A percentile compares a stretch with the other conserved stretches of the same genome.
Evolutionary conservation across 2,113 vertebrate species (phyloP).

Genomic region (Strix aluco): DNA sequence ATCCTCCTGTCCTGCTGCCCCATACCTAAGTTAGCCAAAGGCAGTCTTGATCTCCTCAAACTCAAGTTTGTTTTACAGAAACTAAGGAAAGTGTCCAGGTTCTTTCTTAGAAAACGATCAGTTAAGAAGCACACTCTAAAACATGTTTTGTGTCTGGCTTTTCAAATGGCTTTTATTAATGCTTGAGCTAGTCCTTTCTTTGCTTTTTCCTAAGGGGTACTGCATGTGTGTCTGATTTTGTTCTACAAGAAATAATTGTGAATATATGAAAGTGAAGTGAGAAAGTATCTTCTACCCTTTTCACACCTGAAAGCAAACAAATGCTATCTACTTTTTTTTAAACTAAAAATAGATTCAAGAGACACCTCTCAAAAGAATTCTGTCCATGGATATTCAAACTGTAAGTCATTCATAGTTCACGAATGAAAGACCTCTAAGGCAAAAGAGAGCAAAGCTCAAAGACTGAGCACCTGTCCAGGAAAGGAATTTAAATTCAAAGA

Average conservation of each 20-base stretch:
- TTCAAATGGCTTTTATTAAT: constrained; percentile 34
- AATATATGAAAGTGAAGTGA: background rate
- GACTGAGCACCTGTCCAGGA: constrained; percentile 1
- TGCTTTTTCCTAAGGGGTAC: background rate
- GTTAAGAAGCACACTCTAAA: background rate
- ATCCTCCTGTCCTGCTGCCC: background rate
- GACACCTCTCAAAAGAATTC: background rate
- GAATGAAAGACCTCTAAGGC: background rate
- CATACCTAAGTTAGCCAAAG: background rate
- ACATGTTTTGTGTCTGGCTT: background rate
- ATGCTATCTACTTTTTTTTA: background rate
- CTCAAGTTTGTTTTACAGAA: background rate
- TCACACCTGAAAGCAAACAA: constrained; percentile 11
- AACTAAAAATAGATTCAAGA: background rate
- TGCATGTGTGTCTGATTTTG: background rate
- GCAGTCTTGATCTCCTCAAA: background rate
- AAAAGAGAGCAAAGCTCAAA: background rate
- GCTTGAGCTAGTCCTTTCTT: background rate
- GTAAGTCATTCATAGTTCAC: background rate
- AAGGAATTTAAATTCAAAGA: background rate
- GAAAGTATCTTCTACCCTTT: background rate
- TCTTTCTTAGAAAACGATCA: background rate
- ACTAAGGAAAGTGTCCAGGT: background rate
- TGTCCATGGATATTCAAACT: background rate
- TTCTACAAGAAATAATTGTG: constrained; percentile 8